Evolutionary conservation across 2,113 vertebrate genomes (phyloP).

Genomic region (Azemiops feae): DNA sequence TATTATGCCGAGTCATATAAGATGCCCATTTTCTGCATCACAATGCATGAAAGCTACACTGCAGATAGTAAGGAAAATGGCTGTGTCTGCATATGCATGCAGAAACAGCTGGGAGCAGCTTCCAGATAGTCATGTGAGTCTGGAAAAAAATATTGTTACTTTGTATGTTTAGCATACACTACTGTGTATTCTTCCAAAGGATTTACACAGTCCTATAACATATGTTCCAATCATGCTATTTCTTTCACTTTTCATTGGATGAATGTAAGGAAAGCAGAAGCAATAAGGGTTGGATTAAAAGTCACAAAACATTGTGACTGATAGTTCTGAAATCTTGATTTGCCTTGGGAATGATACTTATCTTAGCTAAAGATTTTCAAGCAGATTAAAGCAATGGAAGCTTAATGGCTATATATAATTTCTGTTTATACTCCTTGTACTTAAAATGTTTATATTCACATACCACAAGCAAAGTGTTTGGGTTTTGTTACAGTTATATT

Average conservation of each 20-base stretch:
- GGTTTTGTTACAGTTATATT: slow-evolving; percentile 46
- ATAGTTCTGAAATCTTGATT: slow-evolving; percentile 6
- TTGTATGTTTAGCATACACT: neutral
- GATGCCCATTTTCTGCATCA: neutral
- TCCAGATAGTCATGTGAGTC: neutral
- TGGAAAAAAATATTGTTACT: neutral
- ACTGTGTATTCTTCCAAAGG: neutral
- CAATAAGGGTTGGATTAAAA: neutral
- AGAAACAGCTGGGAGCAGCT: neutral
- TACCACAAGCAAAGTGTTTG: slow-evolving; percentile 39
- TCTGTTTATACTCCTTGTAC: slow-evolving; percentile 51
- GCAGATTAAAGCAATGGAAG: slow-evolving; percentile 43
- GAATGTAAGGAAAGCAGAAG: neutral
- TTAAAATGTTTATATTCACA: slow-evolving; percentile 40
- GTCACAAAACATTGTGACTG: slow-evolving; percentile 21
- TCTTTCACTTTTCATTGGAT: neutral
- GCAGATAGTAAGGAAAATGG: neutral
- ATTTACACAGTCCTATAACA: neutral
- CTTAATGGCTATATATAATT: slow-evolving; percentile 30
- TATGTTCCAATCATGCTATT: slow-evolving; percentile 4
- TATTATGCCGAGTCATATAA: neutral
- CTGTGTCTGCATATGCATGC: neutral
- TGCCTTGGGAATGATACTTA: slow-evolving; percentile 34
- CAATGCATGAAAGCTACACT: neutral
- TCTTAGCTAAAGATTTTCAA: slow-evolving; percentile 45